Percentiles rank a stretch among this genome's conserved stretches.
phyloP scores from a whole-genome alignment of 2,797 vertebrate species.

The Poeciliopsis infans region DNA sequence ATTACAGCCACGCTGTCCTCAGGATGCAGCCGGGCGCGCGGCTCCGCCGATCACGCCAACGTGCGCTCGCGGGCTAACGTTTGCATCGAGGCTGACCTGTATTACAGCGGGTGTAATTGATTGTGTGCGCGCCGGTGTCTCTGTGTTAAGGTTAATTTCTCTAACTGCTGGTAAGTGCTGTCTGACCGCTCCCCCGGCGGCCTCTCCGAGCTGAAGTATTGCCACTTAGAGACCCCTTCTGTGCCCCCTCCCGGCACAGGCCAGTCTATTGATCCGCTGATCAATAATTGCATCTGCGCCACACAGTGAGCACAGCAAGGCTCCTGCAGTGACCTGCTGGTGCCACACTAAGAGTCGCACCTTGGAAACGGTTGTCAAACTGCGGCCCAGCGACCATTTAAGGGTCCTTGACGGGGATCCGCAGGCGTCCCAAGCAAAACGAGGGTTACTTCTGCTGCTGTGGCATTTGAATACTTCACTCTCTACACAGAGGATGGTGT shows the following conservation, averaged over 20 bases:
- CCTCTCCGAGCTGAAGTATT: constrained; percentile 77
- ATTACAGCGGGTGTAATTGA: constrained; percentile 72
- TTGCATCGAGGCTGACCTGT: constrained; percentile 57
- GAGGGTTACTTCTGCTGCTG: constrained; percentile 41
- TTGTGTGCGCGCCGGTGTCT: constrained; percentile 74
- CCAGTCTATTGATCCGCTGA: constrained; percentile 80
- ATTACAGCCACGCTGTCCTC: constrained; percentile 31
- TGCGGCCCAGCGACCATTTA: constrained; percentile 31
- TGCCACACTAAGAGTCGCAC: constrained; percentile 35
- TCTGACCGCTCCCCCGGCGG: constrained; percentile 81
- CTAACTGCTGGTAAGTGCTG: constrained; percentile 84
- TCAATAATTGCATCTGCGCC: constrained; percentile 79
- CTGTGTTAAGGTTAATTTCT: constrained; percentile 82
- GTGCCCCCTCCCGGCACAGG: constrained; percentile 47
- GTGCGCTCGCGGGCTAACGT: constrained; percentile 46
- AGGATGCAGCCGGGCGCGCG: constrained; percentile 1
- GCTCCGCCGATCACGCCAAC: constrained; percentile 43
- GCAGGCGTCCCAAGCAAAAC: constrained; percentile 36
- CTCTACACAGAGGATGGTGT: constrained; percentile 2
- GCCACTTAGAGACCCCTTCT: constrained; percentile 76
- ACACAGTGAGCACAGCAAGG: constrained; percentile 41
- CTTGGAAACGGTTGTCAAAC: constrained; percentile 28
- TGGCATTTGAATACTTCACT: constrained; percentile 16
- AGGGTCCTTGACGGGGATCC: constrained; percentile 43
- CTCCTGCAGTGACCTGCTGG: constrained; percentile 42